Evolutionary conservation across 2,113 vertebrate species (phyloP).

Genomic region (Dasyornis broadbenti): DNA sequence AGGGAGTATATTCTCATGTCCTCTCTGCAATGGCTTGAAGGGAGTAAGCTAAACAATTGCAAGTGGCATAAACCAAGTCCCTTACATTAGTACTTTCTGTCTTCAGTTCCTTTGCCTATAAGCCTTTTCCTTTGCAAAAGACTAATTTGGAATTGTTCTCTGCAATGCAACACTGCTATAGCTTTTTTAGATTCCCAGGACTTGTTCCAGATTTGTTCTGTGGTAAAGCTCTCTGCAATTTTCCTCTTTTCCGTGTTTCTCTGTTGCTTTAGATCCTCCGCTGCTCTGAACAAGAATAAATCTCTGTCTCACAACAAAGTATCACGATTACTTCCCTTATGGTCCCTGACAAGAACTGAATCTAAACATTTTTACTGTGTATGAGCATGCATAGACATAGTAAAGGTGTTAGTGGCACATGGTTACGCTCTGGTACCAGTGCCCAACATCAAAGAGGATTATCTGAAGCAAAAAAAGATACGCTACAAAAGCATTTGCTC

Average conservation of each 20-base stretch:
- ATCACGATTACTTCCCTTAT: background rate
- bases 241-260: background rate
- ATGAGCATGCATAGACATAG: accelerated
- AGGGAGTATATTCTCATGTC: background rate
- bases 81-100: background rate
- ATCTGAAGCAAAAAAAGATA: background rate
- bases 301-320: background rate
- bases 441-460: background rate
- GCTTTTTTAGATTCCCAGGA: background rate
- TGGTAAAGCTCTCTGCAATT: background rate
- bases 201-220: background rate
- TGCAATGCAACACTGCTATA: background rate
- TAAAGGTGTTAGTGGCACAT: background rate
- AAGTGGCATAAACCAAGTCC: background rate
- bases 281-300: background rate
- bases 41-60: background rate
- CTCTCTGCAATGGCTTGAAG: background rate
- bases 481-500: background rate
- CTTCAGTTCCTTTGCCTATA: background rate
- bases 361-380: background rate
- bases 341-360: background rate
- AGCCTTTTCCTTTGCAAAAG: background rate
- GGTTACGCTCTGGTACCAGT: background rate
- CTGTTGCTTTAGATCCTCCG: background rate
- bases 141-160: background rate